phyloP scores from a whole-genome alignment of 2,888 invertebrate species.

The Timema podura region DNA sequence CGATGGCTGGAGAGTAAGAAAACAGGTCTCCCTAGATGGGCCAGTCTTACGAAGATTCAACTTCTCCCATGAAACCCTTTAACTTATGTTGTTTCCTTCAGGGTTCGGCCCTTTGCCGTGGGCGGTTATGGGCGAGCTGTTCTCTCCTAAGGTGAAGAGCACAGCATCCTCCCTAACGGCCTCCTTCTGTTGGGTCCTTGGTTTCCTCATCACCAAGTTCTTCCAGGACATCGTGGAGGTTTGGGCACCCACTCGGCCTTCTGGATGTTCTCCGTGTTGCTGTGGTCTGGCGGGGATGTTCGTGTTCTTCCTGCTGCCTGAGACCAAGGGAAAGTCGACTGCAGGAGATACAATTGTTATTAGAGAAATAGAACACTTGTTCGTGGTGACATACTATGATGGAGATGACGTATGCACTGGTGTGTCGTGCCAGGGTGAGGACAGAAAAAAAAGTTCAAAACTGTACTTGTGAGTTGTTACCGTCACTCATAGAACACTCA shows the following conservation, averaged over 20 bases:
- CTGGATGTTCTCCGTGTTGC: slow-evolving; percentile 61
- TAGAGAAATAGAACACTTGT: too few relatives aligned
- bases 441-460: too few relatives aligned
- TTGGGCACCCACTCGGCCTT: slow-evolving; percentile 65
- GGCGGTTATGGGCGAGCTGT: slow-evolving; percentile 79
- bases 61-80: too few relatives aligned
- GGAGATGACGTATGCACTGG: too few relatives aligned
- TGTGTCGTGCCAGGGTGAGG: too few relatives aligned
- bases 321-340: slow-evolving; percentile 86
- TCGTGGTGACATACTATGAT: too few relatives aligned
- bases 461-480: too few relatives aligned
- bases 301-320: slow-evolving; percentile 70
- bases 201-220: slow-evolving; percentile 70
- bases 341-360: slow-evolving; percentile 63
- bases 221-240: slow-evolving; percentile 55
- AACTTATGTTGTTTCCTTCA: slow-evolving; percentile 25
- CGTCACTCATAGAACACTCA: too few relatives aligned
- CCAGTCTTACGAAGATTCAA: too few relatives aligned
- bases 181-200: slow-evolving; percentile 69
- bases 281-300: slow-evolving; percentile 61
- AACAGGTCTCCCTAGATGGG: too few relatives aligned
- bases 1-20: too few relatives aligned
- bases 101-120: slow-evolving; percentile 75
- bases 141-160: slow-evolving; percentile 73
- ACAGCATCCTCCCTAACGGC: slow-evolving; percentile 71